These are phyloP conservation scores for Urocitellus parryii DNA, from an alignment of 2,113 vertebrate species.

Conservation along the genomic window DNA sequence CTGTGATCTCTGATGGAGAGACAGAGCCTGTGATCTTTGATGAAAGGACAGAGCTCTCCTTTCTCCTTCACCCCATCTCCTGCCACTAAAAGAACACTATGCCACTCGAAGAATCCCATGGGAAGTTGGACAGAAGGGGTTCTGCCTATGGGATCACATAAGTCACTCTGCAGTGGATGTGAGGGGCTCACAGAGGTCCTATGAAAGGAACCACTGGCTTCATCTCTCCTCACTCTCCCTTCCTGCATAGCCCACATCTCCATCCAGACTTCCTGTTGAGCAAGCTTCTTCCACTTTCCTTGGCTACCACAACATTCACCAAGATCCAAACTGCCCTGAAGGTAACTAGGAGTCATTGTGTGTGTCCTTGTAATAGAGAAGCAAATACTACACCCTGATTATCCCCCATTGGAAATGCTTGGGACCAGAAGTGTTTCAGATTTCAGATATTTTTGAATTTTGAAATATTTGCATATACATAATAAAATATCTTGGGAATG, in stretches of 20 bases:
- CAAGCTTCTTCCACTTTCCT: background rate
- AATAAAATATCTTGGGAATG: background rate
- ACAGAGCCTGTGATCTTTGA: no score
- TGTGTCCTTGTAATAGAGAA: background rate
- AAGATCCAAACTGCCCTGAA: background rate
- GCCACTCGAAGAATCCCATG: background rate
- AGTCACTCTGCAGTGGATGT: no score
- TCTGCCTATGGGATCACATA: background rate
- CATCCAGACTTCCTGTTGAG: background rate
- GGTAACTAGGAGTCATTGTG: background rate
- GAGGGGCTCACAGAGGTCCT: background rate
- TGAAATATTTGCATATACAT: background rate
- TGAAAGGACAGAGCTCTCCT: background rate
- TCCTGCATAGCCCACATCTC: no score
- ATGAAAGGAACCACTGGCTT: background rate
- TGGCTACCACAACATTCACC: background rate
- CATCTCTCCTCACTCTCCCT: rapidly evolving
- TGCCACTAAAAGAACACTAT: background rate
- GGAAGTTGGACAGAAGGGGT: background rate
- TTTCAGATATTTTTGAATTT: background rate
- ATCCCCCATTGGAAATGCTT: background rate
- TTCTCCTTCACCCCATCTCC: background rate
- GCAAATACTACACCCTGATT: background rate
- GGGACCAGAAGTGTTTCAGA: background rate
- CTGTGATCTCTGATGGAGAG: background rate